Base-by-base conservation (phyloP, 2,113 vertebrate species). In the Labrus mixtus region DNA sequence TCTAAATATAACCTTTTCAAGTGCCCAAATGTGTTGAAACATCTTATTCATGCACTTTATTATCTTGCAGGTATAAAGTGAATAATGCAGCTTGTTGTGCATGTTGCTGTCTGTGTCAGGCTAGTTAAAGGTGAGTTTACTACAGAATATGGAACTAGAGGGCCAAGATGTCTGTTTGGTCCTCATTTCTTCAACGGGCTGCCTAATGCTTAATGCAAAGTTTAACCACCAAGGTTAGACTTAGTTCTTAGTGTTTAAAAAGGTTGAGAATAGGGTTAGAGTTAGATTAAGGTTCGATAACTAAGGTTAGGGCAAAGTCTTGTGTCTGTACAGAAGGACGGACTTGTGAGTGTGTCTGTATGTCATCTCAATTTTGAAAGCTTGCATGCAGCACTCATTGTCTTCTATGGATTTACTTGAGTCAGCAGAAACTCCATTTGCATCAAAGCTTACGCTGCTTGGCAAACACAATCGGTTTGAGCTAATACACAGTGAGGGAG, bases 391-490 rank as follows among this genome's bases (percentile, higher is more conserved):
- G 16, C 10, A 1, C 48, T 33, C 0, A 46, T 58, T 20, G 48
- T 77, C 41, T 37, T 55, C 39, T 37, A n/a, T 62, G 39, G 45
- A 56, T n/a, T 10, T 55, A 48, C 25, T 58, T 39, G 67, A 78
- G 74, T 60, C 56, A 45, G 56, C 29, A 23, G 55, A 51, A 51
- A 62, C 46, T 53, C 22, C 43, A 10, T 56, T 25, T 50, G 29
- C 15, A 46, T 50, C 16, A 45, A 17, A 25, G 23, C 37, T 59
- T 33, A 79, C 45, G 51, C 17, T 16, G 53, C 48, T 39, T 25
- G 23, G 37, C 48, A 23, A 55, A 59, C 62, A 39, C 33, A 43
- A 51, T 51, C 54, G 54, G 46, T 55, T 37, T 56, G 37, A 25
- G 54, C 43, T n/a, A 41, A 4, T 0, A 19, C 7, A 19, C 10